Conservation (phyloP, 2,888 invertebrate genomes). For the Anorthoa munda region DNA sequence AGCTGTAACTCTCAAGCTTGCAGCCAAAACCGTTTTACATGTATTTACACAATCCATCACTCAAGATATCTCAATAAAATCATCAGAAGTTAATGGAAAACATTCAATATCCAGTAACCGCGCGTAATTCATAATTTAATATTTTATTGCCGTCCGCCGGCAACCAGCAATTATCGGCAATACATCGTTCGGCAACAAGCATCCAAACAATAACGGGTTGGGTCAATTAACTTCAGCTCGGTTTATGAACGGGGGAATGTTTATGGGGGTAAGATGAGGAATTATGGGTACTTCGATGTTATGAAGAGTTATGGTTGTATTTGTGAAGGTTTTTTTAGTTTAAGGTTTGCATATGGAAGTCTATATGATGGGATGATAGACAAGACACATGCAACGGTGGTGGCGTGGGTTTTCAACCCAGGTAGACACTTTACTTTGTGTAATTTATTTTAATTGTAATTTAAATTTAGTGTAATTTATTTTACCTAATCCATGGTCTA, state of each 20-base stretch:
- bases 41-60: slow-evolving; percentile 40
- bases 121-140: slow-evolving; percentile 60
- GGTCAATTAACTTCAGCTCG: slow-evolving; percentile 71
- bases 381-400: not conserved
- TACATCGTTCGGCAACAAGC: slow-evolving; percentile 69
- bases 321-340: not conserved
- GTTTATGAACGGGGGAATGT: slow-evolving; percentile 41
- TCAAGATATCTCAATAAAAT: slow-evolving; percentile 50
- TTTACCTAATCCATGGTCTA: no score
- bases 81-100: slow-evolving; percentile 56
- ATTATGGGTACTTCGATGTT: slow-evolving; percentile 25
- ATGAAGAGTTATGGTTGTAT: slow-evolving; percentile 22
- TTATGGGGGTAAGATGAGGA: slow-evolving; percentile 51
- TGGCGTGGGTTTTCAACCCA: no score
- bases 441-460: no score
- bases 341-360: not conserved
- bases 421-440: no score
- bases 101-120: slow-evolving; percentile 59
- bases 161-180: slow-evolving; percentile 74
- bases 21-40: slow-evolving; percentile 7
- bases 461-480: no score
- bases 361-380: not conserved
- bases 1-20: slow-evolving; percentile 12
- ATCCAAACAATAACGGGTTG: slow-evolving; percentile 63
- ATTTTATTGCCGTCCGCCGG: slow-evolving; percentile 59